Conservation (phyloP, 2,113 vertebrate genomes). For the Dasyurus viverrinus region DNA sequence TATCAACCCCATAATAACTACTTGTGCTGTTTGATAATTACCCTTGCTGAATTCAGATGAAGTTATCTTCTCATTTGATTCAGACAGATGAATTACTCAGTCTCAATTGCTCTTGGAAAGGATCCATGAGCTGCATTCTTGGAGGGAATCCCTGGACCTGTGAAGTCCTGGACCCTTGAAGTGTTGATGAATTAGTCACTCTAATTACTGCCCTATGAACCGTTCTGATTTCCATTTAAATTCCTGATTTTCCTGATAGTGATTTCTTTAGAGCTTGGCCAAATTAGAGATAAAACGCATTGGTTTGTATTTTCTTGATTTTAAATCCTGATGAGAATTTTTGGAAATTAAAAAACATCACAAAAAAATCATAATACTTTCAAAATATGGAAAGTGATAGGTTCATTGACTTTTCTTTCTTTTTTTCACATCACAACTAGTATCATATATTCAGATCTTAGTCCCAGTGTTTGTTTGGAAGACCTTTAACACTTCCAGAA, state of each 20-base stretch:
- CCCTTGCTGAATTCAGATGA: not conserved
- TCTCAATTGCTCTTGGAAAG: not conserved
- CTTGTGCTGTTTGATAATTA: not conserved
- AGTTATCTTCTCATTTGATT: not conserved
- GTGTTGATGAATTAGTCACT: not conserved
- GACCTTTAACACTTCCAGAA: not conserved
- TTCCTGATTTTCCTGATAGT: not conserved
- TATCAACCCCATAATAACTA: not conserved
- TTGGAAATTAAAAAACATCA: not conserved
- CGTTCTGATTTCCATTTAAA: slow-evolving; percentile 29
- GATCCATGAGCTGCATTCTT: not conserved
- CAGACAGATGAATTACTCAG: not conserved
- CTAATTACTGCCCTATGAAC: slow-evolving; percentile 23
- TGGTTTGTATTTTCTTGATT: not conserved
- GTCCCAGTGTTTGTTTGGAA: too few species aligned
- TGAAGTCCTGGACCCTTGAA: not conserved
- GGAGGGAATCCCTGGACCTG: not conserved
- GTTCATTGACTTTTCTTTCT: not conserved
- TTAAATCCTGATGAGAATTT: not conserved
- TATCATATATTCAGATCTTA: too few species aligned
- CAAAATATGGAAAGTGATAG: not conserved
- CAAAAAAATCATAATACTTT: not conserved
- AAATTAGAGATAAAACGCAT: too few species aligned
- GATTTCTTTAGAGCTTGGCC: not conserved
- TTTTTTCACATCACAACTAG: not conserved